These are phyloP conservation scores for Latrodectus hesperus DNA, from an alignment of 2,888 invertebrate genomes.

Conservation along the genomic window DNA sequence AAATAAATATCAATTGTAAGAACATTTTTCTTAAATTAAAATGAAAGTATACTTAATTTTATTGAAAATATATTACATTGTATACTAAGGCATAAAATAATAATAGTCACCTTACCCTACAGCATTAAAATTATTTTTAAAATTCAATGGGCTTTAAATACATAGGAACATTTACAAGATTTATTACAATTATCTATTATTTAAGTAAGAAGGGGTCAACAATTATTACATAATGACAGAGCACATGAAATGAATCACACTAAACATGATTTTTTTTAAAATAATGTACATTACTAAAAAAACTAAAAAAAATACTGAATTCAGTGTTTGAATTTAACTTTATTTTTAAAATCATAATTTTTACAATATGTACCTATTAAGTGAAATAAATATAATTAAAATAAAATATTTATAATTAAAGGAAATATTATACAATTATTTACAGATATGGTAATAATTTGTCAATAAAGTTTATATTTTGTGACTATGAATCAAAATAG, in stretches of 20 bases:
- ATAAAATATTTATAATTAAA: too few species aligned
- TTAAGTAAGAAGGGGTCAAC: constrained; percentile 23
- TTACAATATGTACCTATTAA: too few species aligned
- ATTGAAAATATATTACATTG: neutral
- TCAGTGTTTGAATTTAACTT: too few species aligned
- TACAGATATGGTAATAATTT: too few species aligned
- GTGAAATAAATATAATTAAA: too few species aligned
- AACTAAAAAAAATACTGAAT: too few species aligned
- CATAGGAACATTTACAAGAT: neutral
- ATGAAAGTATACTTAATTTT: neutral
- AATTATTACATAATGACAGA: constrained; percentile 31
- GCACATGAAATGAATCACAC: constrained; percentile 37
- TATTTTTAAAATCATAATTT: too few species aligned
- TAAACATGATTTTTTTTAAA: neutral
- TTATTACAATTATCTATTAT: neutral
- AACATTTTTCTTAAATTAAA: neutral
- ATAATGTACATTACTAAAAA: too few species aligned
- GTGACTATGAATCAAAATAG: too few species aligned
- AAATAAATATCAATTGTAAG: too few species aligned
- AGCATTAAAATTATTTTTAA: constrained; percentile 45
- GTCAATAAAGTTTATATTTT: too few species aligned
- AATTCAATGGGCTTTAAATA: neutral
- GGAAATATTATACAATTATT: too few species aligned
- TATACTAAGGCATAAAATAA: neutral
- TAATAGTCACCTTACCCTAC: constrained; percentile 58